Conservation (phyloP, 1,140 invertebrate genomes). For the Macrosteles quadrilineatus region DNA sequence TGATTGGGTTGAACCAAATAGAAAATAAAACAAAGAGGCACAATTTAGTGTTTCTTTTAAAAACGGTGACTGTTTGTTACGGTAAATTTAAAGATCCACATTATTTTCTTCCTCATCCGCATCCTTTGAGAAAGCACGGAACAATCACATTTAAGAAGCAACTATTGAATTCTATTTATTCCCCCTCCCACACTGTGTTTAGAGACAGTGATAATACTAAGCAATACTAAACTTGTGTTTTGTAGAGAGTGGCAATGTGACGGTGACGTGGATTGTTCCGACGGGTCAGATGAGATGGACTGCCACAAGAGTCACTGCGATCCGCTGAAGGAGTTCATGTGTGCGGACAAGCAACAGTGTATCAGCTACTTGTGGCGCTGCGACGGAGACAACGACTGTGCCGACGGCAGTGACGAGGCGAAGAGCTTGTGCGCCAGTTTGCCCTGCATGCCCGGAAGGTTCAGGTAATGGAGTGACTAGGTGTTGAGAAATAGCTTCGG, state of each 20-base stretch:
- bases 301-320: slow-evolving; percentile 48
- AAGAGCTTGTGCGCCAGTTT: slow-evolving; percentile 44
- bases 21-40: too few relatives aligned
- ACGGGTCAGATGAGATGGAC: slow-evolving; percentile 61
- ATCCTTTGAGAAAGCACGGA: too few relatives aligned
- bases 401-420: slow-evolving; percentile 67
- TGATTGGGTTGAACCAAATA: too few relatives aligned
- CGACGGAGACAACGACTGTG: slow-evolving; percentile 71
- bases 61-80: too few relatives aligned
- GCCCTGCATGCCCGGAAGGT: slow-evolving; percentile 47
- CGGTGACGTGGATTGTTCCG: slow-evolving; percentile 61
- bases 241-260: slow-evolving; percentile 61
- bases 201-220: too few relatives aligned
- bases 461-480: slow-evolving; percentile 32
- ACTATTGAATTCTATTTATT: too few relatives aligned
- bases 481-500: too few relatives aligned
- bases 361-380: slow-evolving; percentile 63
- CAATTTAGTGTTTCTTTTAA: too few relatives aligned
- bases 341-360: slow-evolving; percentile 50
- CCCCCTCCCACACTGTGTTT: too few relatives aligned
- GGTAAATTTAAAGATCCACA: too few relatives aligned
- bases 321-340: slow-evolving; percentile 32
- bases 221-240: slow-evolving; percentile 32
- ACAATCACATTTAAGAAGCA: too few relatives aligned
- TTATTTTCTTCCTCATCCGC: too few relatives aligned